Conservation (phyloP, 1,140 invertebrate genomes). For the Neodiprion pinetum region DNA sequence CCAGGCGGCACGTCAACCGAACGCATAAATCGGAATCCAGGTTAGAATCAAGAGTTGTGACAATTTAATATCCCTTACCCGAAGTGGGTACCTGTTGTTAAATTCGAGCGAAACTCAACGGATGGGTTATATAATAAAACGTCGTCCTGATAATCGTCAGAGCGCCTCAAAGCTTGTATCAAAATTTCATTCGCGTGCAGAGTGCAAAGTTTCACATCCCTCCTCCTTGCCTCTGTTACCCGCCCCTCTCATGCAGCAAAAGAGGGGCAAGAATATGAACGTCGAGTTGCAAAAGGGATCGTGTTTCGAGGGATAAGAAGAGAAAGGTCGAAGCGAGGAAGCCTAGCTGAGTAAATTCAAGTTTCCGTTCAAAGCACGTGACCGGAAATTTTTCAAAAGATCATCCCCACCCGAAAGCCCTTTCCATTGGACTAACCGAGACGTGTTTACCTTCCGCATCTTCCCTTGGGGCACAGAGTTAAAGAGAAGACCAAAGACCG, state of each 20-base stretch:
- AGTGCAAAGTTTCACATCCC: not conserved
- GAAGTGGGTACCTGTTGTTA: no score
- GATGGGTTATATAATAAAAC: not conserved
- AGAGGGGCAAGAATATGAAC: constrained; percentile 1
- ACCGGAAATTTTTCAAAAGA: constrained; percentile 1
- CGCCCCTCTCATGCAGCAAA: not conserved
- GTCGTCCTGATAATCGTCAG: not conserved
- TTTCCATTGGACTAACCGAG: no score
- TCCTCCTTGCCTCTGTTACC: not conserved
- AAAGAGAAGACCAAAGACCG: no score
- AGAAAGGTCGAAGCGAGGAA: not conserved
- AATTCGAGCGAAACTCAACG: no score
- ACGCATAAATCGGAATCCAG: no score
- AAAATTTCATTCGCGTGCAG: not conserved
- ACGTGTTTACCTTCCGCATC: no score
- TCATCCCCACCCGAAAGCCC: not conserved
- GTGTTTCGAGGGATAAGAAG: not conserved
- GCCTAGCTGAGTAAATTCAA: not conserved
- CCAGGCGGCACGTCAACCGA: no score
- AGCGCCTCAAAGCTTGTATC: not conserved
- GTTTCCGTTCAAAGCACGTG: not conserved
- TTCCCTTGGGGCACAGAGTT: no score
- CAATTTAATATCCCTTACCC: no score
- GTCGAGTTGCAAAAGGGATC: not conserved
- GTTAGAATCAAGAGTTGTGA: no score